Conservation (phyloP, 1,140 invertebrate species). For the Eupristina koningsbergeri region DNA sequence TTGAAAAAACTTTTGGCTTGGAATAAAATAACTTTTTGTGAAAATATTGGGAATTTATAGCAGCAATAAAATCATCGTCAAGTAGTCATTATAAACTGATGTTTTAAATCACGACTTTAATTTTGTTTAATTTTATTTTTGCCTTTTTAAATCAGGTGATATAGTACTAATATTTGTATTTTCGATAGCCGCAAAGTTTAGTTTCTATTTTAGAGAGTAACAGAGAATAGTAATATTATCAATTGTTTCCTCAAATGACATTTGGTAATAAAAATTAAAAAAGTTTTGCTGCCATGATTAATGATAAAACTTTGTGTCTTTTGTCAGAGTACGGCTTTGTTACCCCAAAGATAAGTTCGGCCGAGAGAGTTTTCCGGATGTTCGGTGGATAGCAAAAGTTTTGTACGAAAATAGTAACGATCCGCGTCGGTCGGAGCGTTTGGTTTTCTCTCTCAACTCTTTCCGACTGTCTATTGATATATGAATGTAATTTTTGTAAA, state of each 20-base stretch:
- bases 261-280: neutral
- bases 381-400: neutral
- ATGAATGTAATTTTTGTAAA: neutral
- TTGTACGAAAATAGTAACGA: neutral
- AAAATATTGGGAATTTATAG: too few species aligned
- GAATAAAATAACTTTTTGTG: too few species aligned
- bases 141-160: neutral
- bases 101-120: too few species aligned
- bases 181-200: neutral
- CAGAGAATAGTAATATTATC: neutral
- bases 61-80: too few species aligned
- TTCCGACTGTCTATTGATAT: neutral
- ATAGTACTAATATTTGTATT: neutral
- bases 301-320: too few species aligned
- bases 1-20: too few species aligned
- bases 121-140: neutral
- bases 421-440: neutral
- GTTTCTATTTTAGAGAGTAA: neutral
- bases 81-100: too few species aligned
- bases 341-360: neutral
- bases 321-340: neutral
- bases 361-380: neutral
- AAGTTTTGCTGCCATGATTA: neutral
- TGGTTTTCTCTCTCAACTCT: neutral
- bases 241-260: neutral